These are phyloP conservation scores for Xanthorhoe designata DNA, from an alignment of 2,888 invertebrate species.

Conservation along the genomic window DNA sequence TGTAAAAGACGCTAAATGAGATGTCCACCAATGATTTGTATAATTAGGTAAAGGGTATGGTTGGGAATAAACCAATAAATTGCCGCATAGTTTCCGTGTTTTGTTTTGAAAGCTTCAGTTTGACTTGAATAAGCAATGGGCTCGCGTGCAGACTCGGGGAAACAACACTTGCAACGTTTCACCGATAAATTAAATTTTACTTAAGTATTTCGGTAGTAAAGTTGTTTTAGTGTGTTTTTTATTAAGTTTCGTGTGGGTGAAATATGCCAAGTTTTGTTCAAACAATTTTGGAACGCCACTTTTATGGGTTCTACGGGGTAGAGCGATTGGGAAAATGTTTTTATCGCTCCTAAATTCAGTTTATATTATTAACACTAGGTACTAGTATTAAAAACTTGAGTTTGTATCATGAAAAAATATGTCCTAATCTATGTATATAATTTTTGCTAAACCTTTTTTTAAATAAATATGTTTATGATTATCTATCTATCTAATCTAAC, in stretches of 20 bases:
- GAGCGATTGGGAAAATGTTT: not conserved
- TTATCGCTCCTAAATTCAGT: not conserved
- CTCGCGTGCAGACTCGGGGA: constrained; percentile 43
- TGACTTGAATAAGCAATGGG: constrained; percentile 63
- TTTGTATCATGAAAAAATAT: too few species aligned
- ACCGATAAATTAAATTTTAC: constrained; percentile 47
- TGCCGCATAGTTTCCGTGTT: constrained; percentile 71
- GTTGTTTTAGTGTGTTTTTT: constrained; percentile 41
- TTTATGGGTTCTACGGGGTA: constrained; percentile 14
- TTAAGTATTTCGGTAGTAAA: constrained; percentile 43
- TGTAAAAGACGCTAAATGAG: too few species aligned
- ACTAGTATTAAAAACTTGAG: too few species aligned
- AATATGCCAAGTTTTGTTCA: constrained; percentile 34
- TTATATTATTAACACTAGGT: too few species aligned
- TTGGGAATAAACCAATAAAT: constrained; percentile 61
- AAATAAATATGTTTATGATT: too few species aligned
- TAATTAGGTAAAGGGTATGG: not conserved
- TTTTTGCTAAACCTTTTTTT: too few species aligned
- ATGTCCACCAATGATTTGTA: not conserved
- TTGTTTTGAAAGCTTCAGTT: constrained; percentile 73
- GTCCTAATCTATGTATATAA: too few species aligned
- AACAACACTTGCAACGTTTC: constrained; percentile 44
- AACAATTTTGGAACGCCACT: constrained; percentile 31
- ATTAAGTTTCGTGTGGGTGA: constrained; percentile 38
- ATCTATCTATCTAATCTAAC: too few species aligned